Base-by-base conservation (phyloP, 2,888 invertebrate species). In the Cyclophora albipunctata region DNA sequence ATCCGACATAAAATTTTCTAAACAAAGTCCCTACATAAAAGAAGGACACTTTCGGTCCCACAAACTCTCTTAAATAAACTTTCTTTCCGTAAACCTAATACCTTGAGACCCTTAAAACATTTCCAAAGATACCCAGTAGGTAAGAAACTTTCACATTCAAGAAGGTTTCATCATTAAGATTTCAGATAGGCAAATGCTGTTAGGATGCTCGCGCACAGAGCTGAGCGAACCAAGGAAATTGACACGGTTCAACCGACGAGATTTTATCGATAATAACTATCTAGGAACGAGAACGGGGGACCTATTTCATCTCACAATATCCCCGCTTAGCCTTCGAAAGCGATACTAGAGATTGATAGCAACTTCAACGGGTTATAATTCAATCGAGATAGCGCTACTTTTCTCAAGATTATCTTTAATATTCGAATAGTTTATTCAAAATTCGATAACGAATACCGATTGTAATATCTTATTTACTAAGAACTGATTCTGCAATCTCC, bases 191-290 rank as follows among this genome's bases (percentile, higher is more conserved):
- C 50, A 53, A 58, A 56, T 53, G 52, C 46, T 57, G 47, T 51
- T 47, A 48, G 48, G 52, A 50, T 48, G 45, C 49, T 51, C 50
- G 51, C 50, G 51, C 48, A 54, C 50, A 48, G 44, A 50, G 42
- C 43, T 49, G 35, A 43, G 47, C 51, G 47, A 47, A 37, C 37
- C 5, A 37, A 49, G 60, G 54, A 62, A 60, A 62, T 60, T 60
- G 58, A 54, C 50, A 53, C 46, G 50, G 47, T 57, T 48, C 55
- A 59, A 58, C 47, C 48, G 49, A 52, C 53, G 44, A 47, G 52
- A 45, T 43, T 52, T 59, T 62, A 62, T 62, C 62, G 55, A 52
- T 60, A 62, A 60, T 59, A 59, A 55, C 57, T 58, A 62, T 60
- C 60, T 58, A 46, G 50, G 41, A 54, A 59, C 54, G 53, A 41